A percentile compares a stretch with the other conserved stretches of the same genome.
Evolutionary conservation across 1,140 invertebrate genomes (phyloP).

Genomic region (Sitobion miscanthi): DNA sequence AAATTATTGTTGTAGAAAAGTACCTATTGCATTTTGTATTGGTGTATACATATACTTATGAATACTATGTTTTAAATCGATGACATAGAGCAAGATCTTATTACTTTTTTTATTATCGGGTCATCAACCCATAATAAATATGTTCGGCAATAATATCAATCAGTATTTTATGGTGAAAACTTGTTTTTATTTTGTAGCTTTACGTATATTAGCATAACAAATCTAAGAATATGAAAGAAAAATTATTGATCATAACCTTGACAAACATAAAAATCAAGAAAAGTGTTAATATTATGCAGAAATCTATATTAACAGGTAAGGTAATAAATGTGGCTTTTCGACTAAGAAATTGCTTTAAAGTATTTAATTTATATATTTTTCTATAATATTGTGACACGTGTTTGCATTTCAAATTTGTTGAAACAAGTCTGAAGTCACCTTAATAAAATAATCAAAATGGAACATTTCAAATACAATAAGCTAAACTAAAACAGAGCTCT

Average conservation of each 20-base stretch:
- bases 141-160: not conserved
- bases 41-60: not conserved
- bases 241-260: conserved; percentile 15
- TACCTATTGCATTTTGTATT: not conserved
- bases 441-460: not conserved
- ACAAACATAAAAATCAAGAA: not conserved
- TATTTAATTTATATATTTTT: not conserved
- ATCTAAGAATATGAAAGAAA: not conserved
- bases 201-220: not conserved
- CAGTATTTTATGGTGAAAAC: conserved; percentile 13
- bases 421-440: not conserved
- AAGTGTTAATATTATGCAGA: not conserved
- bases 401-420: not conserved
- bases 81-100: not conserved
- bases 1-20: not conserved
- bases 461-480: not conserved
- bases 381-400: not conserved
- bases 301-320: not conserved
- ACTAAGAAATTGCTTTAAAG: not conserved
- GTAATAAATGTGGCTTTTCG: conserved; percentile 7
- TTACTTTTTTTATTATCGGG: not conserved
- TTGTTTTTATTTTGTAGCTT: conserved; percentile 11
- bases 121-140: conserved; percentile 3
- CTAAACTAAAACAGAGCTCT: not conserved
- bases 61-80: not conserved